Evolutionary conservation across 2,888 invertebrate genomes (phyloP).

Genomic region (Schizaphis graminum): DNA sequence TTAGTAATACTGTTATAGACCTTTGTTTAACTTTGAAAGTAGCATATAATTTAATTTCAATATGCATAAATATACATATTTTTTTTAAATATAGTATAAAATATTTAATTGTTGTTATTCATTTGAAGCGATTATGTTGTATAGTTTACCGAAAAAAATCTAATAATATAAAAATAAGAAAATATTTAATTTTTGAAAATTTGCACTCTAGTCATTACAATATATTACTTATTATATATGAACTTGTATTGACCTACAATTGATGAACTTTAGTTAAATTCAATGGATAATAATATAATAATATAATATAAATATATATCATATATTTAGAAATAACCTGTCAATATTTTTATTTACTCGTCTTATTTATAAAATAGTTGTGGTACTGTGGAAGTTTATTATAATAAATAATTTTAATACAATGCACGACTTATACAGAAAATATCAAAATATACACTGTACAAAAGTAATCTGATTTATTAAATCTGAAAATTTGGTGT

Average conservation of each 20-base stretch:
- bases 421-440: neutral
- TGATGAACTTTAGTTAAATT: neutral
- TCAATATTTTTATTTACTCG: neutral
- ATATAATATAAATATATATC: neutral
- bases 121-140: neutral
- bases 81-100: too few relatives aligned
- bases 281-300: neutral
- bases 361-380: neutral
- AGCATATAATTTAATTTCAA: too few relatives aligned
- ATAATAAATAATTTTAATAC: conserved; percentile 10
- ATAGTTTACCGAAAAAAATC: neutral
- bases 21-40: too few relatives aligned
- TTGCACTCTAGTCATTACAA: neutral
- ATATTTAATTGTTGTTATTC: too few relatives aligned
- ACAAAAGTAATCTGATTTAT: conserved; percentile 16
- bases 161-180: neutral
- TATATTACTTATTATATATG: neutral
- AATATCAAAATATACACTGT: neutral
- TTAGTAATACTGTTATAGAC: too few relatives aligned
- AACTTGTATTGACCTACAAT: neutral
- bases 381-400: neutral
- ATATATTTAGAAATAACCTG: neutral
- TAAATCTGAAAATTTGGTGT: neutral
- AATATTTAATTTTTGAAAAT: neutral
- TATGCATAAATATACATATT: too few relatives aligned